Percentiles rank a stretch among this genome's conserved stretches.
These are phyloP conservation scores for Orchesellides sinensis DNA, from an alignment of 2,888 invertebrate species.

Conservation along the genomic window DNA sequence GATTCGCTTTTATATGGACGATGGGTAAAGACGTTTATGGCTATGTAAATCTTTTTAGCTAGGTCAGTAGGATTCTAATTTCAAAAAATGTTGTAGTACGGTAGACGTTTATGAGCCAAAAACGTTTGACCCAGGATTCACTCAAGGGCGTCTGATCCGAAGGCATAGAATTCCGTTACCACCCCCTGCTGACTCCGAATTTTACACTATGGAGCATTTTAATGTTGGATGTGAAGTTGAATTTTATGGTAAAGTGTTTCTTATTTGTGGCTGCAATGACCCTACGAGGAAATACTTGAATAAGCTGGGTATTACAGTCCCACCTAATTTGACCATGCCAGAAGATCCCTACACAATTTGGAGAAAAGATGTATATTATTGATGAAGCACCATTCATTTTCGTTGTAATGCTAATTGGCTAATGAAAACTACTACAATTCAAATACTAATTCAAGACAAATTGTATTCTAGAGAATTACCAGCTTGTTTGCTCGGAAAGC, in stretches of 20 bases:
- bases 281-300: constrained; percentile 91
- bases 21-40: no score
- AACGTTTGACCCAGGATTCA: constrained; percentile 89
- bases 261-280: constrained; percentile 90
- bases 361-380: constrained; percentile 75
- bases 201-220: constrained; percentile 91
- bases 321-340: constrained; percentile 82
- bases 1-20: constrained; percentile 92
- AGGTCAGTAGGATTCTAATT: no score
- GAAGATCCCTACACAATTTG: constrained; percentile 77
- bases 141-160: constrained; percentile 75
- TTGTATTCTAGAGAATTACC: constrained; percentile 29
- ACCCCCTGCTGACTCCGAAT: constrained; percentile 83
- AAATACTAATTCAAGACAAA: no score
- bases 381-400: background rate
- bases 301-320: constrained; percentile 89
- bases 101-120: constrained; percentile 90
- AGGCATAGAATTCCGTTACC: constrained; percentile 77
- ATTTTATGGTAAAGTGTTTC: constrained; percentile 88
- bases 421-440: no score
- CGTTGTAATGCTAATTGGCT: background rate
- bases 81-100: no score
- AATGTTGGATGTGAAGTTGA: constrained; percentile 89
- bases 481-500: constrained; percentile 77
- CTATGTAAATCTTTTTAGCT: no score